Evolutionary conservation across 1,140 invertebrate species (phyloP).

Genomic region (Alviniconcha marisindica): DNA sequence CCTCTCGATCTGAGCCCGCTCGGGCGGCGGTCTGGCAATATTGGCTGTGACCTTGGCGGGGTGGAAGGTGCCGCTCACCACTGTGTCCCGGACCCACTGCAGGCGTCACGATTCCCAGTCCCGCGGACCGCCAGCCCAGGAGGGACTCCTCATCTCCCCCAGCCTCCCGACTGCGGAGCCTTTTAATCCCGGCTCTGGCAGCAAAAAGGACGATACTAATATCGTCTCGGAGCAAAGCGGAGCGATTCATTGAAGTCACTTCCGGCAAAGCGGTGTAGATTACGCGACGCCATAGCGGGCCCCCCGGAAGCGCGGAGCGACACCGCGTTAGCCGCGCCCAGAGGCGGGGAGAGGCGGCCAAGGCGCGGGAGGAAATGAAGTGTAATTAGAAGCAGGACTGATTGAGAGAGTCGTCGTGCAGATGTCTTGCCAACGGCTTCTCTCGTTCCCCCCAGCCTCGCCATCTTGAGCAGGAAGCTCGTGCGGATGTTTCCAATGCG

Average conservation of each 20-base stretch:
- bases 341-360: slow-evolving; percentile 1
- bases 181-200: slow-evolving; percentile 37
- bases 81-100: background rate
- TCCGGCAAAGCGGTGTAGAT: slow-evolving; percentile 49
- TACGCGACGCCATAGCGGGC: slow-evolving; percentile 40
- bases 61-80: background rate
- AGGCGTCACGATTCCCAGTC: slow-evolving; percentile 17
- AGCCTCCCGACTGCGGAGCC: slow-evolving; percentile 24
- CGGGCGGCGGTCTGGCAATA: slow-evolving; percentile 31
- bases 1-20: slow-evolving; percentile 13
- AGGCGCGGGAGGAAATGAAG: slow-evolving; percentile 43
- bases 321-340: slow-evolving; percentile 37
- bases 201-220: slow-evolving; percentile 41
- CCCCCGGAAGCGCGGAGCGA: slow-evolving; percentile 38
- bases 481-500: slow-evolving; percentile 32
- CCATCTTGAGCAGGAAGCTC: slow-evolving; percentile 38
- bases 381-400: slow-evolving; percentile 46
- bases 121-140: background rate
- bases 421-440: slow-evolving; percentile 22
- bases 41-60: slow-evolving; percentile 34
- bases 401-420: slow-evolving; percentile 31
- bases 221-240: slow-evolving; percentile 38
- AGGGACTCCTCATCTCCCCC: slow-evolving; percentile 15
- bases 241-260: slow-evolving; percentile 47
- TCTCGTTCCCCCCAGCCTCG: background rate